Conservation (phyloP, 2,888 invertebrate genomes). For the Tachina lurida region DNA sequence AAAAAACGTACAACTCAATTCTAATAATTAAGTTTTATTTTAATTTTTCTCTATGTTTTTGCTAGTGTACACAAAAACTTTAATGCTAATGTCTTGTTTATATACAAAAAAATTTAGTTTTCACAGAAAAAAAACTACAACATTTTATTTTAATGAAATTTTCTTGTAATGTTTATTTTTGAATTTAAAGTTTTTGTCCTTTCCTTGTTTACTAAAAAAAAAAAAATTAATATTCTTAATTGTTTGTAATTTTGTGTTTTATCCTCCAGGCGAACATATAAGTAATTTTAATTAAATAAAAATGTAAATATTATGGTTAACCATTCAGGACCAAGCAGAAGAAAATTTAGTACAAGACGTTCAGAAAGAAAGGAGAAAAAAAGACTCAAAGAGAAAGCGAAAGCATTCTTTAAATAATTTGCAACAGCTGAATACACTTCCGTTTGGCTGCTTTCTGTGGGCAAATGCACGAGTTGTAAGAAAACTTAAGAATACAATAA, state of each 20-base stretch:
- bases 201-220: background rate
- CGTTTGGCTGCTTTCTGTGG: constrained; percentile 2
- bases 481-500: constrained; percentile 31
- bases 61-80: background rate
- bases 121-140: background rate
- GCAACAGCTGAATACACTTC: background rate
- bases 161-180: constrained; percentile 28
- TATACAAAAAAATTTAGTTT: background rate
- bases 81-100: constrained; percentile 2
- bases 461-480: background rate
- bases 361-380: background rate
- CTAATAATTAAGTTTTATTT: too few species aligned
- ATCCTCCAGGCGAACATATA: constrained; percentile 36
- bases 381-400: background rate
- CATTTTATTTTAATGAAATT: constrained; percentile 30
- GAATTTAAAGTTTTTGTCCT: background rate
- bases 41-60: background rate
- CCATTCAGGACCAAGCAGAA: constrained; percentile 22
- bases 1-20: too few species aligned
- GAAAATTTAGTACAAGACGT: background rate
- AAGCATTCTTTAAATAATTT: constrained; percentile 29
- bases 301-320: constrained; percentile 51
- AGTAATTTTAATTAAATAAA: constrained; percentile 64
- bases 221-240: constrained; percentile 49
- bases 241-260: constrained; percentile 36